Percentiles rank a stretch among this genome's conserved stretches.
These are phyloP conservation scores for Climacteris rufus DNA, from an alignment of 2,113 vertebrate species.

Conservation along the genomic window DNA sequence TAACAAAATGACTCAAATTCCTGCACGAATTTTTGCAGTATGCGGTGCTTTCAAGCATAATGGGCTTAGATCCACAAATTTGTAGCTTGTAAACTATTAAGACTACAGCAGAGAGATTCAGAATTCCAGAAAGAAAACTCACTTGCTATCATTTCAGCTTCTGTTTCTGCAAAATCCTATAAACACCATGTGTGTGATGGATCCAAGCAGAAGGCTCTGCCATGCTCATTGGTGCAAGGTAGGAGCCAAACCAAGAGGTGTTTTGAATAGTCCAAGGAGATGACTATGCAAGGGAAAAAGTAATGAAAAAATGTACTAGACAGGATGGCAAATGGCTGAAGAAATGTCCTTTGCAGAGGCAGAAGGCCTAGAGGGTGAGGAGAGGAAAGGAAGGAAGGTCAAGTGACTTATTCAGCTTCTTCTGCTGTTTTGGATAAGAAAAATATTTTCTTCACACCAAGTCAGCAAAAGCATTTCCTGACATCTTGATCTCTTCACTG, in stretches of 20 bases:
- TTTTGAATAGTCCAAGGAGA: neutral
- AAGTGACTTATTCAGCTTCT: conserved; percentile 47
- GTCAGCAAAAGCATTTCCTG: conserved; percentile 61
- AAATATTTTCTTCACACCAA: conserved; percentile 21
- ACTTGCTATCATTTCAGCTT: neutral
- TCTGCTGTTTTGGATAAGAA: conserved; percentile 6
- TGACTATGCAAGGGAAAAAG: neutral
- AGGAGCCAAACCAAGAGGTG: neutral
- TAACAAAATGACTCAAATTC: conserved; percentile 34
- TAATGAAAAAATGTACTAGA: neutral
- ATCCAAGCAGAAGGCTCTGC: neutral
- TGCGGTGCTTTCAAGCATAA: neutral
- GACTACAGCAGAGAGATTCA: neutral
- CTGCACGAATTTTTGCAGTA: neutral
- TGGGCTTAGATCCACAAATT: neutral
- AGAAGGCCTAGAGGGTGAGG: neutral
- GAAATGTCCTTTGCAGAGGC: neutral
- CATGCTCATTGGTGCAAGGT: neutral
- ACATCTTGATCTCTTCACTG: neutral
- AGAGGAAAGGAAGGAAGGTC: conserved; percentile 48
- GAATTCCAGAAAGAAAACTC: neutral
- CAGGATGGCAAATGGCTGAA: neutral
- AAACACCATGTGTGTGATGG: neutral
- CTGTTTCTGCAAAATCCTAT: neutral
- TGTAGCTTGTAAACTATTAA: neutral